Evolutionary conservation across 2,888 invertebrate species (phyloP), one percentile per base, ranked within the genome.

Genomic region (Dasysyrphus tricinctus): DNA sequence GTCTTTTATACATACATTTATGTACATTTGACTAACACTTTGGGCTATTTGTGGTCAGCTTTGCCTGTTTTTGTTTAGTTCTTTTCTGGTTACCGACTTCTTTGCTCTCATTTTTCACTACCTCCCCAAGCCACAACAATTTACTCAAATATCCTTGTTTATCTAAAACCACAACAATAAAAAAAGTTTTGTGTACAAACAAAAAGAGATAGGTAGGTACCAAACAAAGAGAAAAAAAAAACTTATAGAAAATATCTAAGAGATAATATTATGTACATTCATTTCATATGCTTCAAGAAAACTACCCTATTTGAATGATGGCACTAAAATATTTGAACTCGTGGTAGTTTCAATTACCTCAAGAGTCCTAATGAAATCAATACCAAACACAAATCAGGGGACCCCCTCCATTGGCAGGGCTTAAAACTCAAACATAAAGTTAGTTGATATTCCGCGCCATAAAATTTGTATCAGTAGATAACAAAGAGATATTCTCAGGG

Each of bases 381-480:
- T 67, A 70, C 47, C 37, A 65, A 72, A n/a, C 24, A 63, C 14
- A 72, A 49, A 44, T 16, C 14, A 44, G 14, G 12, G 47, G 19
- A n/a, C n/a, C 9, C 32, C 80, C 70, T 32, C 16, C 32, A n/a
- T 70, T 42, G 61, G 32, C 49, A 12, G 44, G 57, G 12, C 57
- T 67, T 39, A 51, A 16, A 12, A 49, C 70, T n/a, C 12, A 63
- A 57, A 59, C 49, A 54, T 39, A 34, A 61, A 42, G 37, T 69
- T 67, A 54, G 19, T 44, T 72, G 39, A 70, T 81, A 81, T 85
- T 81, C 73, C 77, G 70, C 44, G 70, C 85, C 77, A 77, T 77
- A 77, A 63, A 85, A 63, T 65, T 69, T 76, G 51, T 67, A 57
- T 67, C 37, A n/a, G 19, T 2, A 34, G 14, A 49, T 63, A 49